Conservation (phyloP, 2,113 vertebrate genomes). For the Hiodon alosoides region DNA sequence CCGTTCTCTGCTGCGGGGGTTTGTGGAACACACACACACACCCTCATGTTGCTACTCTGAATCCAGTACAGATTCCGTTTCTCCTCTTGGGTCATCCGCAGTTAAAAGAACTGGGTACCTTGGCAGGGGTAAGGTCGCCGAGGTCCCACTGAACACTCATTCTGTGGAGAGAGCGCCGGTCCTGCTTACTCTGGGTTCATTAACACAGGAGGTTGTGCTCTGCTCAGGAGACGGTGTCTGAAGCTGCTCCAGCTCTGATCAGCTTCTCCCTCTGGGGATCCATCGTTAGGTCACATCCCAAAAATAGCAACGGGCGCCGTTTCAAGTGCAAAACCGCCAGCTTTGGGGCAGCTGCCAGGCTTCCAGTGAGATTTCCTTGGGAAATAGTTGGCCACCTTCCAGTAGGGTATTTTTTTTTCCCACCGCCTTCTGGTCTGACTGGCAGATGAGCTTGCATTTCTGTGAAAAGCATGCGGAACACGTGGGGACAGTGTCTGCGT, state of each 20-base stretch:
- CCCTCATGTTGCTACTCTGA: too few species aligned
- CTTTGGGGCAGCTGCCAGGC: conserved; percentile 86
- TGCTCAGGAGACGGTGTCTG: not conserved
- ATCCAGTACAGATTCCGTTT: too few species aligned
- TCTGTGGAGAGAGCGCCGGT: too few species aligned
- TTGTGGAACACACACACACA: too few species aligned
- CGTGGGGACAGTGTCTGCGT: conserved; percentile 64
- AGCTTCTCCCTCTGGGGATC: conserved; percentile 82
- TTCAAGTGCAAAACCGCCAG: conserved; percentile 70
- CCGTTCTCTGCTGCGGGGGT: too few species aligned
- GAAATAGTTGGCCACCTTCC: conserved; percentile 87
- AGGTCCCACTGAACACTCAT: too few species aligned
- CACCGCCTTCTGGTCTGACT: conserved; percentile 77
- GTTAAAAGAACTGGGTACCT: too few species aligned
- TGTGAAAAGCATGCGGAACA: conserved; percentile 59
- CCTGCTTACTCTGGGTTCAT: too few species aligned
- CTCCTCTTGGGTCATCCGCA: too few species aligned
- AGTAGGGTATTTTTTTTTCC: conserved; percentile 36
- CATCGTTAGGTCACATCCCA: conserved; percentile 88
- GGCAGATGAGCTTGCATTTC: conserved; percentile 82
- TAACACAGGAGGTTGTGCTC: conserved; percentile 16
- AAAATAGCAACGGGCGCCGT: conserved; percentile 81
- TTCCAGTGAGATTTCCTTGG: conserved; percentile 83
- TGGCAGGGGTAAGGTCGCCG: too few species aligned
- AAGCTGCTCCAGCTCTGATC: conserved; percentile 43